phyloP scores from a whole-genome alignment of 2,888 invertebrate genomes.

The Tetranychus piercei region DNA sequence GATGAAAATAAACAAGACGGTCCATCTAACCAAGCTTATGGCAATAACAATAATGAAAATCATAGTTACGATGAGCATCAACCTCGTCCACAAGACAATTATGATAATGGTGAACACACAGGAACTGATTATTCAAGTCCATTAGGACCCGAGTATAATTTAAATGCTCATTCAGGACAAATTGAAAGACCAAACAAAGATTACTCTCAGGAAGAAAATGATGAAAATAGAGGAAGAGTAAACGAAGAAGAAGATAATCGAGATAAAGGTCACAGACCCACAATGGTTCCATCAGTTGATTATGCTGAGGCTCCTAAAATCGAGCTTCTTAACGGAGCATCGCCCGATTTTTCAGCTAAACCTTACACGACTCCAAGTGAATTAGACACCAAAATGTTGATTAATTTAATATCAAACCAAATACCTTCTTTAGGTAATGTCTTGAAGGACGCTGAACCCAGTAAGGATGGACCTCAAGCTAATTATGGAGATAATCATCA shows the following conservation, averaged over 20 bases:
- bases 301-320: conserved; percentile 4
- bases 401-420: conserved; percentile 4
- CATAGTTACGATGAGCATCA: background rate
- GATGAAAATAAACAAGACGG: background rate
- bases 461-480: background rate
- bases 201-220: background rate
- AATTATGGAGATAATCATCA: background rate
- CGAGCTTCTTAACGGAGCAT: background rate
- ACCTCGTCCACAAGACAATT: background rate
- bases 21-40: background rate
- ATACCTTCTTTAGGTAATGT: conserved; percentile 1
- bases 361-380: background rate
- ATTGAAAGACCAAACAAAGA: background rate
- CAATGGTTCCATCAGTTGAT: background rate
- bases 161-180: background rate
- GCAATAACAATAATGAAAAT: background rate
- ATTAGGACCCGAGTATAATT: background rate
- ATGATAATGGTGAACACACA: background rate
- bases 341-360: background rate
- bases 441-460: background rate
- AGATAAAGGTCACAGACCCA: background rate
- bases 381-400: conserved; percentile 7
- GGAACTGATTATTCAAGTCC: background rate
- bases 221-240: background rate
- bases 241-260: background rate